phyloP scores from a whole-genome alignment of 2,113 vertebrate genomes.

The Actenoides lindsayi region DNA sequence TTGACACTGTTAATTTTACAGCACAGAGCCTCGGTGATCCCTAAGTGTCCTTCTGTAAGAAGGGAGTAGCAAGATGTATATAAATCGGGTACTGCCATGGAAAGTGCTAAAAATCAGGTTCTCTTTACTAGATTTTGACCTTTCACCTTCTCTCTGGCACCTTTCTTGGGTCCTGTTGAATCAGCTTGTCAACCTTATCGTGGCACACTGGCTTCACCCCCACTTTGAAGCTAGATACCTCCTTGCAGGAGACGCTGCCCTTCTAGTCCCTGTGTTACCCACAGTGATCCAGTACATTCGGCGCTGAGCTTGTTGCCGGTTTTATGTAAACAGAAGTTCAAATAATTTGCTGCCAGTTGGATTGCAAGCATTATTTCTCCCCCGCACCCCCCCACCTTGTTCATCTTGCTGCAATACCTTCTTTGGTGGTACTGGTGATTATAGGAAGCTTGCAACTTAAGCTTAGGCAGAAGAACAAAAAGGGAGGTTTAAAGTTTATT shows the following conservation, averaged over 20 bases:
- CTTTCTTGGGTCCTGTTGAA: background rate
- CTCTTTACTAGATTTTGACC: background rate
- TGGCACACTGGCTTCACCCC: background rate
- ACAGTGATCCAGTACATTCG: constrained; percentile 38
- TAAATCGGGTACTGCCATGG: background rate
- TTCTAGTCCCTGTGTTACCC: background rate
- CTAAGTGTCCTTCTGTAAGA: constrained; percentile 5
- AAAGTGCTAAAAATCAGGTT: background rate
- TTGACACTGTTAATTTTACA: constrained; percentile 66
- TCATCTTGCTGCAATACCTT: constrained; percentile 51
- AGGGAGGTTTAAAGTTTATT: constrained; percentile 42
- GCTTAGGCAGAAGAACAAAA: constrained; percentile 23
- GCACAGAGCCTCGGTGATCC: constrained; percentile 19
- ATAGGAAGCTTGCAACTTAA: constrained; percentile 35
- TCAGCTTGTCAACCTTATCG: background rate
- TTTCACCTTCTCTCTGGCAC: background rate
- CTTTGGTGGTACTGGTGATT: constrained; percentile 73
- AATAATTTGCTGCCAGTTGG: constrained; percentile 64
- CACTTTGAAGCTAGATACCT: background rate
- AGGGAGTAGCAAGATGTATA: constrained; percentile 1
- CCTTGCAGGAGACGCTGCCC: background rate
- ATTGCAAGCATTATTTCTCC: constrained; percentile 58
- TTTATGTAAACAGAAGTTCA: constrained; percentile 57
- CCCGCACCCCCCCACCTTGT: background rate
- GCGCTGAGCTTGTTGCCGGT: constrained; percentile 38